Evolutionary conservation across 2,888 invertebrate species (phyloP).

Genomic region (Melanotus villosus): DNA sequence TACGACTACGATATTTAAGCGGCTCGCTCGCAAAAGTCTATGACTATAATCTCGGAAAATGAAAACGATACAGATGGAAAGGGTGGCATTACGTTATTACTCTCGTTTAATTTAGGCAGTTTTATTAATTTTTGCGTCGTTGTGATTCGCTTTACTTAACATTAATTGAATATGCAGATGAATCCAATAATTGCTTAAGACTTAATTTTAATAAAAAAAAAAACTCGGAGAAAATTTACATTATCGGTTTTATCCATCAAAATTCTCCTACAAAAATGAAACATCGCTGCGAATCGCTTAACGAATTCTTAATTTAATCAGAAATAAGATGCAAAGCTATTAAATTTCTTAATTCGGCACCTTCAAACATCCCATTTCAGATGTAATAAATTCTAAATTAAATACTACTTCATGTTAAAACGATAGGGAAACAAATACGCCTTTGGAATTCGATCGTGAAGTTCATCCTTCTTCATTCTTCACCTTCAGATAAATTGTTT

Average conservation of each 20-base stretch:
- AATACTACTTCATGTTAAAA: slow-evolving; percentile 11
- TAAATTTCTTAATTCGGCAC: slow-evolving; percentile 24
- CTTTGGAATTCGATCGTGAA: slow-evolving; percentile 10
- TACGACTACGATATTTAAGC: no score
- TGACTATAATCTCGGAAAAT: background rate
- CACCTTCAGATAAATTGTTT: no score
- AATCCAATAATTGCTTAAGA: slow-evolving; percentile 14
- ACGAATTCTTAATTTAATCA: slow-evolving; percentile 15
- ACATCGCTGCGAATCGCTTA: background rate
- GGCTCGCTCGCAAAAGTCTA: background rate
- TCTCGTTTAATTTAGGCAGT: slow-evolving; percentile 17
- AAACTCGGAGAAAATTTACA: background rate
- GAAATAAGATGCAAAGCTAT: slow-evolving; percentile 26
- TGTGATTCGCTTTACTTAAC: slow-evolving; percentile 10
- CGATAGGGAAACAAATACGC: background rate
- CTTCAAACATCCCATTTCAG: slow-evolving; percentile 22
- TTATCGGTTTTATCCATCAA: slow-evolving; percentile 3
- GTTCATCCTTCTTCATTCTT: background rate
- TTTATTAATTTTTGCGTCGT: slow-evolving; percentile 32
- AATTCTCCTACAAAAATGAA: background rate
- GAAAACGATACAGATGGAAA: background rate
- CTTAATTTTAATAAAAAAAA: slow-evolving; percentile 13
- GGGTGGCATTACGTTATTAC: background rate
- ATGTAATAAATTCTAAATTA: slow-evolving; percentile 29
- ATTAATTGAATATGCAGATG: slow-evolving; percentile 31